phyloP scores from a whole-genome alignment of 2,797 vertebrate genomes.

The Acipenser ruthenus region DNA sequence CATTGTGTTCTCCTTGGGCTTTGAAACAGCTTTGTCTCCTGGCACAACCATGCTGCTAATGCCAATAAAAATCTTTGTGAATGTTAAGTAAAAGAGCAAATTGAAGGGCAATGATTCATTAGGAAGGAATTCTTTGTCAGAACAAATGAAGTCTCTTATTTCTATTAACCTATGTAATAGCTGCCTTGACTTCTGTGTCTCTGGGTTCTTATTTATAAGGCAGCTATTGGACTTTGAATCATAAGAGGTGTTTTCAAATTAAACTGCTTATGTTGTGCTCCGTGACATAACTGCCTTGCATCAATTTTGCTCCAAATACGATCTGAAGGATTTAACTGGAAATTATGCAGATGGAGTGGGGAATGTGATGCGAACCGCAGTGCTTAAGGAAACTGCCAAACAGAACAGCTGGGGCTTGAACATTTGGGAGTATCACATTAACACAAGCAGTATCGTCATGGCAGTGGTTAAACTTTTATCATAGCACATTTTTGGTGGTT shows the following conservation, averaged over 20 bases:
- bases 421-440: constrained; percentile 15
- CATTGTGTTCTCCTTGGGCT: constrained; percentile 25
- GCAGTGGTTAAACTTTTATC: constrained; percentile 1
- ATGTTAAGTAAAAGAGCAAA: constrained; percentile 59
- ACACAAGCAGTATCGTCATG: constrained; percentile 19
- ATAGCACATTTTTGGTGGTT: background rate
- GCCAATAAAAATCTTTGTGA: constrained; percentile 54
- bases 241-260: constrained; percentile 7
- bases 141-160: constrained; percentile 21
- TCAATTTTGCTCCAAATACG: constrained; percentile 12
- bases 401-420: constrained; percentile 15
- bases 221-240: background rate
- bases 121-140: constrained; percentile 40
- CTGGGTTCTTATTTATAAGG: constrained; percentile 9
- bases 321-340: background rate
- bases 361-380: constrained; percentile 12
- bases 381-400: constrained; percentile 11
- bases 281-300: constrained; percentile 6
- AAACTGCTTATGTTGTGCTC: constrained; percentile 2
- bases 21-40: constrained; percentile 25
- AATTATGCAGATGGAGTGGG: constrained; percentile 2
- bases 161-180: background rate
- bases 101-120: constrained; percentile 60
- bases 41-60: constrained; percentile 42
- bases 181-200: background rate